phyloP scores from a whole-genome alignment of 2,113 vertebrate species.

The Neolamprologus ventralis region DNA sequence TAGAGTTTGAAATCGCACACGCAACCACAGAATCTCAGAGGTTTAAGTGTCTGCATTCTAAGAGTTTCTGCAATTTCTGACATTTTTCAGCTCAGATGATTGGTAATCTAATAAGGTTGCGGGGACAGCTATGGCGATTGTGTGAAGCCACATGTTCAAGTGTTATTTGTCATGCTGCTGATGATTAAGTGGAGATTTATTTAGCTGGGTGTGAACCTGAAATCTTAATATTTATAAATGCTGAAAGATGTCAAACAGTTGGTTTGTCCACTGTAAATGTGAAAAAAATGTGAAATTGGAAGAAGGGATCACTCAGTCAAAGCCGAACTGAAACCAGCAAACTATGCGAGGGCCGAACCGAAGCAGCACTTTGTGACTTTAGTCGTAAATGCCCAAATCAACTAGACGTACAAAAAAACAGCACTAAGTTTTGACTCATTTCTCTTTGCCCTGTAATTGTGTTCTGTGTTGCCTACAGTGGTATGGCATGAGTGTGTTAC shows the following conservation, averaged over 20 bases:
- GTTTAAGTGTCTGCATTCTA: neutral
- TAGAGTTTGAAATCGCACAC: neutral
- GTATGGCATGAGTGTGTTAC: neutral
- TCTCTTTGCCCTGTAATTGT: conserved; percentile 34
- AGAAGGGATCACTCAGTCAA: accelerated
- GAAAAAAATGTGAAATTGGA: neutral
- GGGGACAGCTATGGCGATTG: conserved; percentile 16
- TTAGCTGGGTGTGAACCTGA: neutral
- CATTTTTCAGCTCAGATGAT: conserved; percentile 39
- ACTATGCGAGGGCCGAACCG: neutral
- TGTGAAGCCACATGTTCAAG: neutral
- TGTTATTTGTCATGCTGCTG: neutral
- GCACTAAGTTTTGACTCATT: neutral
- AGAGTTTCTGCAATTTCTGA: conserved; percentile 1
- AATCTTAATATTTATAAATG: neutral
- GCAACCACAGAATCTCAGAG: neutral
- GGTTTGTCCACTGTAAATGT: accelerated
- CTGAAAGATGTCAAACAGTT: neutral
- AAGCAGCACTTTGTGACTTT: neutral
- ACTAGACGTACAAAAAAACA: neutral
- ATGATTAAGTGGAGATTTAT: neutral
- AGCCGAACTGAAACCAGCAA: neutral
- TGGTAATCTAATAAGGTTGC: conserved; percentile 42
- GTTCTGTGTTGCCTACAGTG: neutral
- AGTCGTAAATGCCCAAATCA: neutral